These are phyloP conservation scores for Peromyscus maniculatus DNA, from an alignment of 2,113 vertebrate genomes.

Conservation along the genomic window DNA sequence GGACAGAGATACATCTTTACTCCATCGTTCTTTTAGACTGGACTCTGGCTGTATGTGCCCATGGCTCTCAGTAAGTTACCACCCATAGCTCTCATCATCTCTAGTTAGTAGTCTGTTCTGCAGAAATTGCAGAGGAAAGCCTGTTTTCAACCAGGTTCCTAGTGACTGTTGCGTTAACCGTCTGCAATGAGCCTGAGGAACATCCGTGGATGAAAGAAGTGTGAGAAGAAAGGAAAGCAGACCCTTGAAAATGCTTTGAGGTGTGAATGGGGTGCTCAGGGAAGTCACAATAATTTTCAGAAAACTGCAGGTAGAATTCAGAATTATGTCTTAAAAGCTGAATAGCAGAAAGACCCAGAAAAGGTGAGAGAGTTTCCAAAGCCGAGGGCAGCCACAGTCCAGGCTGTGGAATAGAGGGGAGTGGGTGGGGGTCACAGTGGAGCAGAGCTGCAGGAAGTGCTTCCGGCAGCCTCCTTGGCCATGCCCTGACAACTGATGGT, in stretches of 20 bases:
- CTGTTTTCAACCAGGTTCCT: background rate
- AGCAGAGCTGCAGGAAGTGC: background rate
- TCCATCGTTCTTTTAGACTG: background rate
- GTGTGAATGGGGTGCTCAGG: background rate
- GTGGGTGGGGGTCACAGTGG: background rate
- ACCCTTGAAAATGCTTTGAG: background rate
- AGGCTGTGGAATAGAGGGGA: background rate
- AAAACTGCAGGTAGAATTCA: background rate
- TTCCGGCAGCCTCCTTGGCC: no score
- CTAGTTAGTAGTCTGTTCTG: background rate
- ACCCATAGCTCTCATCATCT: background rate
- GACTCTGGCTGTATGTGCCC: background rate
- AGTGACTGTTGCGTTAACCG: background rate
- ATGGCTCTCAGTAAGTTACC: background rate
- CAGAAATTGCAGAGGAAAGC: background rate
- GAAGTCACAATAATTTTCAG: conserved; percentile 21
- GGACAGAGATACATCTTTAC: background rate
- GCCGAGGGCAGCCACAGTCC: no score
- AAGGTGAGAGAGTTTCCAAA: background rate
- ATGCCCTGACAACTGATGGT: background rate
- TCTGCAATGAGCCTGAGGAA: background rate
- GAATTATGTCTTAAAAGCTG: background rate
- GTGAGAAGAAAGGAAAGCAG: background rate
- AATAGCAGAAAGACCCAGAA: background rate
- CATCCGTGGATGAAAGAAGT: background rate